A percentile compares a stretch with the other conserved stretches of the same genome.
Evolutionary conservation across 2,888 invertebrate genomes (phyloP).

Genomic region (Camponotus fellah): DNA sequence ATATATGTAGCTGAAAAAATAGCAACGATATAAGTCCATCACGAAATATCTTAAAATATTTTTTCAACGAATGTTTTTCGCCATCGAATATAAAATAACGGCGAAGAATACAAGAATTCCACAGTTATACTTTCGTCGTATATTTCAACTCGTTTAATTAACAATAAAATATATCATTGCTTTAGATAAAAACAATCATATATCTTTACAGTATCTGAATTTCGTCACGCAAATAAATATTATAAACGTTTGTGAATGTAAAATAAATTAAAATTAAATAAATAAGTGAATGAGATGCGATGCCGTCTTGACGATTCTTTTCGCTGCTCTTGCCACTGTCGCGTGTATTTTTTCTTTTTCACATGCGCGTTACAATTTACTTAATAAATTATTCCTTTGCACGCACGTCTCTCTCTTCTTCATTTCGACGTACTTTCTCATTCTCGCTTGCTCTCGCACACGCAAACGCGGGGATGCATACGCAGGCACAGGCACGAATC

Average conservation of each 20-base stretch:
- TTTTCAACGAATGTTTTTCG: neutral
- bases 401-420: conserved; percentile 54
- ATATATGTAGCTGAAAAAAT: neutral
- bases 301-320: conserved; percentile 17
- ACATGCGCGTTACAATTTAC: conserved; percentile 38
- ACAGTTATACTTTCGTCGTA: neutral
- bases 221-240: neutral
- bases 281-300: conserved; percentile 3
- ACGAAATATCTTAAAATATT: neutral
- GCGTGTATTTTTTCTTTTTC: conserved; percentile 30
- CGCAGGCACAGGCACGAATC: conserved; percentile 8
- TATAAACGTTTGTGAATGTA: neutral
- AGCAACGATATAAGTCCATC: neutral
- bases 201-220: neutral
- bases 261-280: conserved; percentile 16
- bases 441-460: conserved; percentile 3
- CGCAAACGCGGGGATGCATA: conserved; percentile 31
- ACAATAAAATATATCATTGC: conserved; percentile 9
- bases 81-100: neutral
- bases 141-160: neutral
- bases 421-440: conserved; percentile 41
- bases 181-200: conserved; percentile 17
- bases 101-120: conserved; percentile 5
- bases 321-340: conserved; percentile 38
- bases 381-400: conserved; percentile 58